Evolutionary conservation across 2,888 invertebrate species (phyloP).

Genomic region (Campoletis raptor): DNA sequence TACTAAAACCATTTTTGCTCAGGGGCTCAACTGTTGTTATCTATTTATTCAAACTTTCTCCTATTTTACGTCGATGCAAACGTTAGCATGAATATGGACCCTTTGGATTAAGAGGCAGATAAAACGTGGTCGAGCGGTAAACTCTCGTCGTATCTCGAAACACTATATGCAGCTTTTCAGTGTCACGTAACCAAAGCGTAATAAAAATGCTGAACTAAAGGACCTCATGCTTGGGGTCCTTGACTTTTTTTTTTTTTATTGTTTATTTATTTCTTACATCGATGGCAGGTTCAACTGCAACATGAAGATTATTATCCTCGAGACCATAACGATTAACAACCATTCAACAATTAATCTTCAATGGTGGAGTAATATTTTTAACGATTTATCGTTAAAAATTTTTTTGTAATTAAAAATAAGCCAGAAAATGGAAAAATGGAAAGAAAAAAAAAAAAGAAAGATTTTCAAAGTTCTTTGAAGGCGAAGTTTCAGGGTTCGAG

Average conservation of each 20-base stretch:
- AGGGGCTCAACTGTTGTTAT: not conserved
- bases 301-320: not conserved
- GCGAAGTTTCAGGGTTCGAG: too few species aligned
- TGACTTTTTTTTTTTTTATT: constrained; percentile 3
- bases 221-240: not conserved
- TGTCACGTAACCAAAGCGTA: not conserved
- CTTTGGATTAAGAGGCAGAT: not conserved
- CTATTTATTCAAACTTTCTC: not conserved
- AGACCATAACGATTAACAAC: too few species aligned
- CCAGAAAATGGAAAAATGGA: not conserved
- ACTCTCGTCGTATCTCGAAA: not conserved
- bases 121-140: not conserved
- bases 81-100: not conserved
- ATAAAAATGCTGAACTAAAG: not conserved
- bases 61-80: not conserved
- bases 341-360: too few species aligned
- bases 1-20: not conserved
- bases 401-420: not conserved
- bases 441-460: too few species aligned
- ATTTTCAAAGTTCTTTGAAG: too few species aligned
- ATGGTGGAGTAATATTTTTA: not conserved
- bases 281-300: not conserved
- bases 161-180: not conserved
- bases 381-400: not conserved
- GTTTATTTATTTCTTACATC: not conserved